Evolutionary conservation across 2,888 invertebrate genomes (phyloP), one percentile per base, ranked within the genome.

Genomic region (Oscheius myriophilus): DNA sequence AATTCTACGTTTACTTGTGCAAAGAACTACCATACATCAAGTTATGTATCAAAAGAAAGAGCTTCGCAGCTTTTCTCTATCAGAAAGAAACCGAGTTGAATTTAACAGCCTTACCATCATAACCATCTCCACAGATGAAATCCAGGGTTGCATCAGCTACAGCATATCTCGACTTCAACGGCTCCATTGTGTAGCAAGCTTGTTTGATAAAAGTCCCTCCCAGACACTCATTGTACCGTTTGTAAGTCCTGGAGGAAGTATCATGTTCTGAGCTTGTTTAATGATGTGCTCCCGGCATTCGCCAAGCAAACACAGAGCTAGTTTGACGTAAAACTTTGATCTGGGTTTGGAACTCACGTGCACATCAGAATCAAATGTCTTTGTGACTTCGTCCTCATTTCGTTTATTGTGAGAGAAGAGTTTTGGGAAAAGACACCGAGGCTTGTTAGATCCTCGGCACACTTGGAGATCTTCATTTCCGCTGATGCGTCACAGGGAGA

Each of bases 111-210:
- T 55, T 58, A 80, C 80, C 71, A 64, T 76, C 73, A 59, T 80
- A 79, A 42, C 78, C 80, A 33, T 74, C 74, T 55, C 79, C 74
- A 67, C 81, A 81, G 25, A 81, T 72, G 63, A 76, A 81, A 18
- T 78, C 79, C 49, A 81, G 58, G 0, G 76, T 75, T 4, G 76
- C 75, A 55, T 78, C 78, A 1, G 76, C 79, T 1, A 80, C 78
- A 0, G 78, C 75, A 51, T 72, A 79, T 45, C 70, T 68, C 1
- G 76, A 76, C 58, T 80, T 80, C 33, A 78, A 49, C n/a, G 81
- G 81, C 54, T 81, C 81, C 45, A 70, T 70, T 0, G 70, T 58
- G 52, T 75, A 81, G 41, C 81, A 81, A 14, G 71, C 66, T 26
- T 72, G 71, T 62, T 80, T 80, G 69, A 79, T 73, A 46, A 70